Percentiles rank a stretch among this genome's conserved stretches.
Conservation (phyloP, 2,113 vertebrate genomes). For the Chaenocephalus aceratus region DNA sequence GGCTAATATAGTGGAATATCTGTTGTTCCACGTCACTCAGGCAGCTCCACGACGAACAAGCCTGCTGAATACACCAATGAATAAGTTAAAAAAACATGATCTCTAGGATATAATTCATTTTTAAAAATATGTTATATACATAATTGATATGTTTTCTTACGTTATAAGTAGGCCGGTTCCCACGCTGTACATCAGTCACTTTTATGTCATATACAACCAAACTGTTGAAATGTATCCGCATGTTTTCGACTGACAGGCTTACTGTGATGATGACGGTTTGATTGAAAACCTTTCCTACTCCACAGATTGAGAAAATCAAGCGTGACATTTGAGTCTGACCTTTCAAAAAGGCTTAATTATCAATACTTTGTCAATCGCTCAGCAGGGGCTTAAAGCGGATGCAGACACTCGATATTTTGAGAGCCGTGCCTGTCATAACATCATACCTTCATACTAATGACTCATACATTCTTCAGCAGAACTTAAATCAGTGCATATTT, state of each 20-base stretch:
- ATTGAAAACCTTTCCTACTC: conserved; percentile 6
- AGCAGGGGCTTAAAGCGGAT: conserved; percentile 6
- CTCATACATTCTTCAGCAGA: too few relatives aligned
- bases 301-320: conserved; percentile 45
- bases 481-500: too few relatives aligned
- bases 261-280: conserved; percentile 2
- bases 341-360: conserved; percentile 39
- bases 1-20: too few relatives aligned
- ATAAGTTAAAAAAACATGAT: not conserved
- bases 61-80: not conserved
- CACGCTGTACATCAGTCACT: too few relatives aligned
- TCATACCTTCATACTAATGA: conserved; percentile 13
- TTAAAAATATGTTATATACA: too few relatives aligned
- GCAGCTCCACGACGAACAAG: too few relatives aligned
- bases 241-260: conserved; percentile 16
- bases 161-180: too few relatives aligned
- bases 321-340: conserved; percentile 62
- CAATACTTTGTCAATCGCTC: conserved; percentile 53
- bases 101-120: too few relatives aligned
- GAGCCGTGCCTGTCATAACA: conserved; percentile 16
- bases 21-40: too few relatives aligned
- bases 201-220: too few relatives aligned
- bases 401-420: conserved; percentile 22
- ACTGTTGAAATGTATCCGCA: too few relatives aligned
- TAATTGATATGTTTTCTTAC: too few relatives aligned